These are phyloP conservation scores for Botrylloides violaceus DNA, from an alignment of 23 tunicate species.

Conservation along the genomic window DNA sequence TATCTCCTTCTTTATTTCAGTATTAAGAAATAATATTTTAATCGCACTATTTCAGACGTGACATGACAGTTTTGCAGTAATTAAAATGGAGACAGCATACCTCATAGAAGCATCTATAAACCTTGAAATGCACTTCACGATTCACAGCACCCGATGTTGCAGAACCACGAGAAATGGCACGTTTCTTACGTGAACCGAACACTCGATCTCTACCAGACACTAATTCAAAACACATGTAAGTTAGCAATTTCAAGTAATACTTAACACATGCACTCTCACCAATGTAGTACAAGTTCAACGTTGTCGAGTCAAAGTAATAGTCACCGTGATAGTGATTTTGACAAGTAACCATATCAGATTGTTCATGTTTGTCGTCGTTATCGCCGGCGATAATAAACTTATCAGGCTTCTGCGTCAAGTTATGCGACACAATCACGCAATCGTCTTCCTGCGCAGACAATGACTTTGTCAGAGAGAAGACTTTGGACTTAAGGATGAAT, in stretches of 20 bases:
- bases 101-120: conserved; percentile 34
- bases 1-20: no score
- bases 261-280: no score
- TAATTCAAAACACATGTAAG: no score
- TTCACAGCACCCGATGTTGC: conserved; percentile 19
- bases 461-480: no score
- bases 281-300: conserved; percentile 7
- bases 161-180: neutral
- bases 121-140: conserved; percentile 30
- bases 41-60: no score
- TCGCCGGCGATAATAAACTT: conserved; percentile 12
- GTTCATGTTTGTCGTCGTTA: neutral
- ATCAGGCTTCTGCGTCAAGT: conserved; percentile 23
- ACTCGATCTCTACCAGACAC: conserved; percentile 27
- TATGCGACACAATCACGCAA: conserved; percentile 17
- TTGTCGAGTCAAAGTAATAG: conserved; percentile 28
- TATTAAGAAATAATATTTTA: no score
- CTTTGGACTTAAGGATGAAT: no score
- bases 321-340: conserved; percentile 26
- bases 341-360: conserved; percentile 23
- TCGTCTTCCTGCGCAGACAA: conserved; percentile 22
- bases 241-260: no score
- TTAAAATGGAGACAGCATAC: no score
- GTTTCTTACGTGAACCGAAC: conserved; percentile 6
- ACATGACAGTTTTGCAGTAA: no score